A percentile compares a stretch with the other conserved stretches of the same genome.
Evolutionary conservation across 2,888 invertebrate species (phyloP).

Genomic region (Schrankia costaestrigalis): DNA sequence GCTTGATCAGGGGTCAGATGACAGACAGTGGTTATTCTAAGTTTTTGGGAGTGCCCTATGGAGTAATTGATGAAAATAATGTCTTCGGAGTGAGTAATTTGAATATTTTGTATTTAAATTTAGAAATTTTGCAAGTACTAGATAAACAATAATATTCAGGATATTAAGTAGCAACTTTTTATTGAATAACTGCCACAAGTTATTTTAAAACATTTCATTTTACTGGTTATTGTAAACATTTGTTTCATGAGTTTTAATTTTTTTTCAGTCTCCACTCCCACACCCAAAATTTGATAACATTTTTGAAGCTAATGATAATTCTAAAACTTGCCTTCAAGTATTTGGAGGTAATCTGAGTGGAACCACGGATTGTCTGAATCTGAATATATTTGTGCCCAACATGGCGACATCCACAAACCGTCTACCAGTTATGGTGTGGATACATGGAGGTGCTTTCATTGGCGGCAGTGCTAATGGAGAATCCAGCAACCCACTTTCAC

Average conservation of each 20-base stretch:
- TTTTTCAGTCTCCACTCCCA: slow-evolving; percentile 21
- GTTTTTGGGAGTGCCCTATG: slow-evolving; percentile 38
- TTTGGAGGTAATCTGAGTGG: slow-evolving; percentile 7
- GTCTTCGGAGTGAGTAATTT: slow-evolving; percentile 33
- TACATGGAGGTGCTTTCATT: slow-evolving; percentile 15
- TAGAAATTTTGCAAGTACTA: not conserved
- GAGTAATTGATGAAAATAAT: slow-evolving; percentile 22
- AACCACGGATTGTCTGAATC: slow-evolving; percentile 24
- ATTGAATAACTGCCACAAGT: not conserved
- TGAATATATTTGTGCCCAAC: slow-evolving; percentile 32
- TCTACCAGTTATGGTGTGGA: slow-evolving; percentile 18
- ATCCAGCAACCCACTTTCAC: not conserved
- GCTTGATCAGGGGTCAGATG: slow-evolving; percentile 25
- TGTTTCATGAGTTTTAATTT: not conserved
- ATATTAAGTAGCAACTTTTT: no score
- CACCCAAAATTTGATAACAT: slow-evolving; percentile 19
- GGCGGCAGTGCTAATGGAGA: not conserved
- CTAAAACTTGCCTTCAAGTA: slow-evolving; percentile 27
- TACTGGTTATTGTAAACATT: no score
- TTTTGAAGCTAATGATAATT: slow-evolving; percentile 29
- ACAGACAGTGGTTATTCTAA: slow-evolving; percentile 25
- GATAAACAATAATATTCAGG: no score
- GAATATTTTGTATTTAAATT: not conserved
- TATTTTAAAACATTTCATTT: no score
- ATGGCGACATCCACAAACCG: slow-evolving; percentile 10